phyloP scores from a whole-genome alignment of 2,113 vertebrate species.

The Noturus placidus region DNA sequence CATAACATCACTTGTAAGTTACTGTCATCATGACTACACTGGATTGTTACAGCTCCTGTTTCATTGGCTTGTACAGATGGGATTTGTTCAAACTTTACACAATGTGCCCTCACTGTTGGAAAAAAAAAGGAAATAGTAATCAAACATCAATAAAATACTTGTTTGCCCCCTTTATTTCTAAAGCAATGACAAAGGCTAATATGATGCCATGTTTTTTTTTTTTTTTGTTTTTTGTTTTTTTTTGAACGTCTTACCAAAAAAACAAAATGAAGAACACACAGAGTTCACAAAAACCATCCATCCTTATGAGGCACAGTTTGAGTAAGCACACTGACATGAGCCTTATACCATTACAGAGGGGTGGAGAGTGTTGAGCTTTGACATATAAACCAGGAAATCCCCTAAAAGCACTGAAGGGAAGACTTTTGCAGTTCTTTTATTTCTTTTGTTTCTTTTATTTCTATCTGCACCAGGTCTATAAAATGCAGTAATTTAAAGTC shows the following conservation, averaged over 20 bases:
- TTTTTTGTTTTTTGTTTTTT: no score
- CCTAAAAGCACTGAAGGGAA: background rate
- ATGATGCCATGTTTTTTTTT: background rate
- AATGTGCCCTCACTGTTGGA: constrained; percentile 4
- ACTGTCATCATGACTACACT: constrained; percentile 39
- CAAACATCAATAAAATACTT: background rate
- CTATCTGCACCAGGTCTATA: background rate
- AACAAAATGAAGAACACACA: constrained; percentile 19
- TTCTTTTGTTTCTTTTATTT: background rate
- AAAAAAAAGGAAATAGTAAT: background rate
- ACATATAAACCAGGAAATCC: background rate
- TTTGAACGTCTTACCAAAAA: background rate
- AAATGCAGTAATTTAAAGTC: background rate
- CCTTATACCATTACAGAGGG: background rate
- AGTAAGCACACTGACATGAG: background rate
- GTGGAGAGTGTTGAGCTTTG: background rate
- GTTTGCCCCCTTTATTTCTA: background rate
- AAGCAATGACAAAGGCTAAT: background rate
- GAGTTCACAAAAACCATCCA: constrained; percentile 2
- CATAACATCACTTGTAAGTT: constrained; percentile 10
- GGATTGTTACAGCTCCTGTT: background rate
- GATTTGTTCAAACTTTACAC: constrained; percentile 35
- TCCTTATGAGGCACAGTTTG: background rate
- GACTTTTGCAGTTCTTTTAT: background rate
- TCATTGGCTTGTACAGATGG: background rate